phyloP scores from a whole-genome alignment of 2,113 vertebrate species.

The Plectropomus leopardus region DNA sequence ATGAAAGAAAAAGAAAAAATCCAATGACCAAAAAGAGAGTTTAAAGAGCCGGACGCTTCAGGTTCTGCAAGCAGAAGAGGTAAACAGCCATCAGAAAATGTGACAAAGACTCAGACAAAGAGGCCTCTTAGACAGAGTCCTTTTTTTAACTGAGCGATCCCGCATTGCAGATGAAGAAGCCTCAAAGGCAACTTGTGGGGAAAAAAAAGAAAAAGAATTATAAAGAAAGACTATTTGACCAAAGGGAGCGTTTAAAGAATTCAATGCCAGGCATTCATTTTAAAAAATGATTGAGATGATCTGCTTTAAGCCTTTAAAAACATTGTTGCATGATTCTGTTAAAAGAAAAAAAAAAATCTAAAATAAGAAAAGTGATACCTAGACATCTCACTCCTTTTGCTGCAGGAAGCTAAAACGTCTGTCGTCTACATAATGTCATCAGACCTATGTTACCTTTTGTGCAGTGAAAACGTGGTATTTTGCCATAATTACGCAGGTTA shows the following conservation, averaged over 20 bases:
- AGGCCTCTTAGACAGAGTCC: neutral
- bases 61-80: constrained; percentile 1
- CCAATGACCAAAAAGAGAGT: neutral
- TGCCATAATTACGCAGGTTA: no score
- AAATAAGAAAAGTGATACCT: no score
- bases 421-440: no score
- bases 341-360: no score
- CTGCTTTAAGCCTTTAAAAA: no score
- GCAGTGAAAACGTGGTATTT: no score
- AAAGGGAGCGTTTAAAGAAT: neutral
- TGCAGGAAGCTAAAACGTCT: no score
- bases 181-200: neutral
- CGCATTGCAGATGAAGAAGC: neutral
- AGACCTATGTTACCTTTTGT: no score
- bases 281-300: neutral
- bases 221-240: neutral
- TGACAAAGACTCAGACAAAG: neutral
- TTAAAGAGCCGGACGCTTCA: neutral
- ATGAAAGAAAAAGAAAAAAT: neutral
- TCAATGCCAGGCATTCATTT: neutral
- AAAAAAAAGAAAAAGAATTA: neutral
- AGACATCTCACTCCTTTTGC: no score
- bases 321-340: no score
- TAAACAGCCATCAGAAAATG: neutral
- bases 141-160: neutral